These are phyloP conservation scores for Homalodisca vitripennis DNA, from an alignment of 1,140 invertebrate species.

Conservation along the genomic window DNA sequence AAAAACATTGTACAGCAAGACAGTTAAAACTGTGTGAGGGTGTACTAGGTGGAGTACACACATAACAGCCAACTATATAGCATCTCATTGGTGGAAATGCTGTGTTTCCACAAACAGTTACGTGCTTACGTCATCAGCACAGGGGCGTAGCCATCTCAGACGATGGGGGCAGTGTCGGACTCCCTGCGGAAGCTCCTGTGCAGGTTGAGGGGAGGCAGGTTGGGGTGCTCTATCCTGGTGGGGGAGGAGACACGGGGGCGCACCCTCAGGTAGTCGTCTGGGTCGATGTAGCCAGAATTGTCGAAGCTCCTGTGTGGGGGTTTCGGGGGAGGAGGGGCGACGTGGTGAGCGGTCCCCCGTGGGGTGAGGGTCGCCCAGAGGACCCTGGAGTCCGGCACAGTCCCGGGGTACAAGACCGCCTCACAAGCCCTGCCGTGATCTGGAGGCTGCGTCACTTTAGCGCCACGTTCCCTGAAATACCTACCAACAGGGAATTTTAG, in stretches of 20 bases:
- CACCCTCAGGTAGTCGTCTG: constrained; percentile 58
- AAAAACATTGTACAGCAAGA: too few relatives aligned
- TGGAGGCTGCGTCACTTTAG: constrained; percentile 17
- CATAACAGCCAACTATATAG: too few relatives aligned
- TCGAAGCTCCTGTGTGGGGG: constrained; percentile 55
- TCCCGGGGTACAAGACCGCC: constrained; percentile 53
- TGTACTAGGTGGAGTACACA: too few relatives aligned
- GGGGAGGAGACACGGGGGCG: constrained; percentile 68
- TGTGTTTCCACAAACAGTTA: too few relatives aligned
- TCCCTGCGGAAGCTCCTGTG: constrained; percentile 51
- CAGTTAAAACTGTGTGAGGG: too few relatives aligned
- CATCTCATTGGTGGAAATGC: too few relatives aligned
- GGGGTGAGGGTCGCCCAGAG: constrained; percentile 83
- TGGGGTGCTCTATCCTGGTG: constrained; percentile 75
- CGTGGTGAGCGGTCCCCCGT: constrained; percentile 63
- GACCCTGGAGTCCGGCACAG: constrained; percentile 61
- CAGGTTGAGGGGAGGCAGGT: constrained; percentile 71
- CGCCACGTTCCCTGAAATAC: constrained; percentile 35
- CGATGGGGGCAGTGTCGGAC: constrained; percentile 27
- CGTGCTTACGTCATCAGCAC: too few relatives aligned
- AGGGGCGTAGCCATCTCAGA: too few relatives aligned
- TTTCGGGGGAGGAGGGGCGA: constrained; percentile 30
- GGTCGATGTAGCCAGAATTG: constrained; percentile 72
- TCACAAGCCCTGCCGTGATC: constrained; percentile 47
- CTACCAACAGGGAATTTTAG: too few relatives aligned